A percentile compares a stretch with the other conserved stretches of the same genome.
phyloP scores from a whole-genome alignment of 2,797 vertebrate genomes.

The Eulemur coronatus region DNA sequence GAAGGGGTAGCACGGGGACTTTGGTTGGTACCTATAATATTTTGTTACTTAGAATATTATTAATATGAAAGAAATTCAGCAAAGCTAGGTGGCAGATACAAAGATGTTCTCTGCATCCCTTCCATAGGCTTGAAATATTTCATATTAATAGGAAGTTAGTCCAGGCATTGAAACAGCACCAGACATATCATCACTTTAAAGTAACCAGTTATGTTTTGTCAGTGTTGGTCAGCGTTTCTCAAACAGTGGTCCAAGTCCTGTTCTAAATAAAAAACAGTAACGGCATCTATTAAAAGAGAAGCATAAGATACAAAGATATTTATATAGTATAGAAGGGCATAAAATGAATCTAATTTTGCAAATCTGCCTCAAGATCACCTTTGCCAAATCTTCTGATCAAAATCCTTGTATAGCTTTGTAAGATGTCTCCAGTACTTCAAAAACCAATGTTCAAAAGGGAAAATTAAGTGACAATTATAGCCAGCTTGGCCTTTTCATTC shows the following conservation, averaged over 20 bases:
- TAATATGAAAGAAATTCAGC: constrained; percentile 44
- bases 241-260: not conserved
- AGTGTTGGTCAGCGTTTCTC: constrained; percentile 16
- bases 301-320: not conserved
- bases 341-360: constrained; percentile 39
- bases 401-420: constrained; percentile 20
- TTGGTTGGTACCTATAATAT: not conserved
- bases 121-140: constrained; percentile 30
- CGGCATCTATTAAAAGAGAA: not conserved
- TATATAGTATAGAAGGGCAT: not conserved
- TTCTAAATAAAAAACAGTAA: constrained; percentile 26
- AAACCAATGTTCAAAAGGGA: constrained; percentile 10
- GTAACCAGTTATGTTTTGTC: not conserved
- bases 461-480: constrained; percentile 38
- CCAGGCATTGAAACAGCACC: not conserved
- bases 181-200: not conserved
- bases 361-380: constrained; percentile 6
- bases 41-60: constrained; percentile 25
- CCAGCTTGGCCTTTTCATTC: constrained; percentile 37
- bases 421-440: not conserved
- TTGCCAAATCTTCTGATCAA: constrained; percentile 8
- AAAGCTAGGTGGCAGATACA: not conserved
- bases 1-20: not conserved
- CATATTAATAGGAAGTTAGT: not conserved
- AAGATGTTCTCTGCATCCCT: not conserved